Base-by-base conservation (phyloP, 2,888 invertebrate genomes). In the Muscina levida region DNA sequence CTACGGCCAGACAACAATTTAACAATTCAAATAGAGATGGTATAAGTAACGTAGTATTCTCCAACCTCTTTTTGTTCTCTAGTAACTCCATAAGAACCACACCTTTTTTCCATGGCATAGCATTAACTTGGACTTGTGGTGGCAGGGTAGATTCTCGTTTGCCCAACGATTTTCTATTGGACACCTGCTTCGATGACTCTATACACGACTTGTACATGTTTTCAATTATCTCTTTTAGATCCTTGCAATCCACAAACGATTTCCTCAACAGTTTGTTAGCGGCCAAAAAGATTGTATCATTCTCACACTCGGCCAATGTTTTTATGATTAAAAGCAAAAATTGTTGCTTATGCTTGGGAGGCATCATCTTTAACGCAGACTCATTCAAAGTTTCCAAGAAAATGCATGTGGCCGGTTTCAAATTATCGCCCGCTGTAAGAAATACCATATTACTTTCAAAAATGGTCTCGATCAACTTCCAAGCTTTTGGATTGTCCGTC, bases 1-100 rank as follows among this genome's bases (percentile, higher is more conserved):
- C 97, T 84, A 96, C 94, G 81, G 94, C 92, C 48, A 97, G 90
- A 83, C 97, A 96, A 90, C 93, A 94, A 86, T 95, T 94, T 13
- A 98, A 89, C 59, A 97, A 90, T 76, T 95, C 94, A 87, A 98
- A 97, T 0, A 97, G 90, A 1, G 93, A 87, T 0, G 94, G 93
- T n/a, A 97, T 92, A 56, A 98, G 91, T 0, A 92, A 84, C 70
- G 93, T 92, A 13, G 94, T 92, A 59, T 95, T 93, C 0, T 91
- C 89, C 82, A 98, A 92, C 89, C 95, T 96, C 89, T 95, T 95
- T 87, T 97, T 97, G 84, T 93, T 94, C 89, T 98, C 97, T 13
- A 97, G 92, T 82, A 95, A 93, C 90, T 98, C 98, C 26, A 98
- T 91, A 0, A 97, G 90, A 0, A 95, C 94, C 22, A 95, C 93